phyloP scores from a whole-genome alignment of 2,888 invertebrate genomes.

The Drosophila kanekoi region DNA sequence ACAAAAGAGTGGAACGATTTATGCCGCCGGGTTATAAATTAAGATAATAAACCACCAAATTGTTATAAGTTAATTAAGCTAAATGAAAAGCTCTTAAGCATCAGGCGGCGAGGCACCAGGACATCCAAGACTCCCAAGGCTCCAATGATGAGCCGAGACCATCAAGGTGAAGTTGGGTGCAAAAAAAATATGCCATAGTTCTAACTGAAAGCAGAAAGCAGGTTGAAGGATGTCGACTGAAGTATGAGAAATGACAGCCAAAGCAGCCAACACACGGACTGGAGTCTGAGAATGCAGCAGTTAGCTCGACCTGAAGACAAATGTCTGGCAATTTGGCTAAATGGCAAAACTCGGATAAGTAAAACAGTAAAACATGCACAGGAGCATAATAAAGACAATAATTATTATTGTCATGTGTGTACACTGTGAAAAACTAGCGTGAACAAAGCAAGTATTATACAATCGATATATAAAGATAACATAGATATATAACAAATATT shows the following conservation, averaged over 20 bases:
- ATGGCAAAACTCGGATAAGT: constrained; percentile 72
- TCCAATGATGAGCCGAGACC: constrained; percentile 34
- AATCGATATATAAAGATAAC: not conserved
- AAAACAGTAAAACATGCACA: constrained; percentile 69
- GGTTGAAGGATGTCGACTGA: constrained; percentile 17
- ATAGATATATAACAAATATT: not conserved
- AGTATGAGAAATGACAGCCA: constrained; percentile 34
- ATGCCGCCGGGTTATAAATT: constrained; percentile 71
- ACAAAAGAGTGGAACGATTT: constrained; percentile 44
- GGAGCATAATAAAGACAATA: constrained; percentile 80
- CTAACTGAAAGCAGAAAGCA: constrained; percentile 21
- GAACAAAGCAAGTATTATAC: not conserved
- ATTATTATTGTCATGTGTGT: constrained; percentile 77
- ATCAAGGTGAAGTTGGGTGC: constrained; percentile 43
- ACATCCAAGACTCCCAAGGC: constrained; percentile 18
- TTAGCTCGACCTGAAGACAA: constrained; percentile 61
- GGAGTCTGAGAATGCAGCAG: constrained; percentile 12
- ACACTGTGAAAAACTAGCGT: constrained; percentile 9
- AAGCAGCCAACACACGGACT: constrained; percentile 19
- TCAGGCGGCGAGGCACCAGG: constrained; percentile 23
- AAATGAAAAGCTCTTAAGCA: constrained; percentile 81
- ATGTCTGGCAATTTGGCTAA: constrained; percentile 81
- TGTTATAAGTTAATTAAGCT: constrained; percentile 81
- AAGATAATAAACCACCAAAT: constrained; percentile 78
- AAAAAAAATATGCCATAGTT: constrained; percentile 39